Conservation (phyloP, 2,797 vertebrate species). For the Otus scops region DNA sequence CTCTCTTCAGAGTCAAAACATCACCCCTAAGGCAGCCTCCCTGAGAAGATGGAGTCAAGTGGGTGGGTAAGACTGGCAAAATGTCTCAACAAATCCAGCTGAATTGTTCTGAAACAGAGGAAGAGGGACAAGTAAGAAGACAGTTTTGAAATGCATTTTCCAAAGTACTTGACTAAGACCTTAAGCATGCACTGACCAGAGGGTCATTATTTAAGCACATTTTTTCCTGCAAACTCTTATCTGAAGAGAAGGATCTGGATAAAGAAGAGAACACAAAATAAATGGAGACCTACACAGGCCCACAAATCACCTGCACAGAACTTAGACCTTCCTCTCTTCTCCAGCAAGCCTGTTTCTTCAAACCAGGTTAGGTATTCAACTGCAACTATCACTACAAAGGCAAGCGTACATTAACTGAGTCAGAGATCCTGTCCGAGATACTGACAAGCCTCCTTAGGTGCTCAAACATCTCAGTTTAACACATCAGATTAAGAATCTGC, state of each 20-base stretch:
- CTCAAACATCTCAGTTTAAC: not conserved
- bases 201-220: not conserved
- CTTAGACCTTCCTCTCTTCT: not conserved
- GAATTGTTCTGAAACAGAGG: not conserved
- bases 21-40: not conserved
- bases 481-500: not conserved
- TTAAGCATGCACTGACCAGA: not conserved
- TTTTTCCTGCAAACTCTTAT: not conserved
- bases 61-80: not conserved
- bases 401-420: not conserved
- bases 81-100: not conserved
- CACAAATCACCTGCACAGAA: not conserved
- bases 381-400: not conserved
- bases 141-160: not conserved
- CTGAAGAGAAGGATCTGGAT: not conserved
- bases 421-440: not conserved
- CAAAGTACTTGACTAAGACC: not conserved
- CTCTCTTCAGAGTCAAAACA: not conserved
- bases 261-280: not conserved
- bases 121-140: not conserved
- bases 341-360: not conserved
- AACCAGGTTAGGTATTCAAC: not conserved
- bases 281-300: not conserved
- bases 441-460: not conserved
- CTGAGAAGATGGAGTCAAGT: not conserved